Base-by-base conservation (phyloP, 2,797 vertebrate species). In the Manis pentadactyla region DNA sequence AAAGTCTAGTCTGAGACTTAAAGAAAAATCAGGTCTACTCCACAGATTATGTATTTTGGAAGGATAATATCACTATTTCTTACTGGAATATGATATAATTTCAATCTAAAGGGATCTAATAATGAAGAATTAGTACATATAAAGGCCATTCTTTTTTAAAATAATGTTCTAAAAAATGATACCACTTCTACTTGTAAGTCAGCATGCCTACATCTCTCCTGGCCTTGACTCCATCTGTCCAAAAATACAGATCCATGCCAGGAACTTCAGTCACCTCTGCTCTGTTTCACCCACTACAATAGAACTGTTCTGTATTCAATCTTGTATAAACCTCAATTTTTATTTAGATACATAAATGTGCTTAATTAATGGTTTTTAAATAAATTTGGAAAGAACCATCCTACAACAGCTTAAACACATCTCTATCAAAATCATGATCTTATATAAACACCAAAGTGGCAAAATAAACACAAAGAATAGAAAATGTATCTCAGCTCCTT, bases 61-160 rank as follows among this genome's bases (percentile, higher is more conserved):
- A 96, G 51, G 42, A 95, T 73, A 64, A 90, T 63, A 90, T 87
- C 97, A 97, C 53, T 75, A 97, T 94, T 96, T 96, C 95, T 97
- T 96, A 96, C 79, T 97, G 89, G 97, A 98, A 97, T 97, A 97
- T 94, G 59, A 93, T 97, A 96, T 87, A 87, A 92, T 96, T 68
- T 90, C 88, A 97, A 87, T 95, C 95, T 96, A 77, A 98, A 98
- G 91, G 92, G 81, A 97, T 97, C 59, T 94, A 98, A 31, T 86
- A 98, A 96, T 83, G 96, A 97, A 96, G 77, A 83, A 93, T 90
- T 97, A 95, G 90, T 93, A 97, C 46, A 46, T n/a, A 96, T 81
- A 96, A 87, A 97, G 77, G 59, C 66, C 85, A 94, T 51, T 97
- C 95, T 97, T 97, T 97, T 96, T 93, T 57, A 97, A 98, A 98